These are phyloP conservation scores for Sylvia borin DNA, from an alignment of 2,797 vertebrate species.

Conservation along the genomic window DNA sequence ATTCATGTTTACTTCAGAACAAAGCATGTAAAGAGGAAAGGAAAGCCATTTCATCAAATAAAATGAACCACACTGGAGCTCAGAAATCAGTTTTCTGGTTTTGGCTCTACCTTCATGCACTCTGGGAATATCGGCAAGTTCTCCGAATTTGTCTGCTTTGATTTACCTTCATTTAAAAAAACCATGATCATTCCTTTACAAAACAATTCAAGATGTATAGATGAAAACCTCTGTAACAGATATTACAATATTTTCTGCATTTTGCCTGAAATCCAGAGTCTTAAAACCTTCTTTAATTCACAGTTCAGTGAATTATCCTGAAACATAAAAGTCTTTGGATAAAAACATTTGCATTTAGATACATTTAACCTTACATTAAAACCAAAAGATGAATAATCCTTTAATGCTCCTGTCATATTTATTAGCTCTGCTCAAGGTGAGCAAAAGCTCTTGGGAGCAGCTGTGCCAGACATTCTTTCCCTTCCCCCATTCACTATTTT, in stretches of 20 bases:
- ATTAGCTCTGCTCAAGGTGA: slow-evolving; percentile 43
- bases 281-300: slow-evolving; percentile 39
- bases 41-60: not conserved
- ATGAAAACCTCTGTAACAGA: not conserved
- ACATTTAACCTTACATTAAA: slow-evolving; percentile 60
- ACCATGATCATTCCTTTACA: not conserved
- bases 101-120: not conserved
- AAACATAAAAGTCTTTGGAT: slow-evolving; percentile 35
- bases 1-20: not conserved
- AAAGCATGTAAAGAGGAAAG: not conserved
- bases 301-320: slow-evolving; percentile 35
- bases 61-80: not conserved
- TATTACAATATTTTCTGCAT: slow-evolving; percentile 1
- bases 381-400: slow-evolving; percentile 52
- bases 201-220: not conserved
- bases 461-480: not conserved
- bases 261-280: not conserved
- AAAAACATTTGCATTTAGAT: slow-evolving; percentile 62
- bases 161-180: not conserved
- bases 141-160: not conserved
- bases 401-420: slow-evolving; percentile 45
- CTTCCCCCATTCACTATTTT: not conserved
- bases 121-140: not conserved
- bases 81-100: not conserved
- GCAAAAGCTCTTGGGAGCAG: slow-evolving; percentile 10